Evolutionary conservation across 1,140 invertebrate genomes (phyloP), one percentile per base, ranked within the genome.

Genomic region (Aplysia californica): DNA sequence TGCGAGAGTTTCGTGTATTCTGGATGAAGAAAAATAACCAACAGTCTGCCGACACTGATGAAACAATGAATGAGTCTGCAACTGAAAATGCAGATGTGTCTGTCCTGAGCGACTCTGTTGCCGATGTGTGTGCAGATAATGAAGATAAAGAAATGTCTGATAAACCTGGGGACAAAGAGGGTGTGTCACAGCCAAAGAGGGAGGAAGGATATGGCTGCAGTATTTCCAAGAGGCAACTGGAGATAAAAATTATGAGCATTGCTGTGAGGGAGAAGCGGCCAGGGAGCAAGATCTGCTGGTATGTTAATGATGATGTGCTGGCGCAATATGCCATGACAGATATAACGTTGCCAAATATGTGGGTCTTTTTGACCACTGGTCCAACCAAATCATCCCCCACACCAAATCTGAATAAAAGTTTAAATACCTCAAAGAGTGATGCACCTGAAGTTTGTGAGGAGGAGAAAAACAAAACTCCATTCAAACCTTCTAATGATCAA

Each of bases 1-100:
- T 92, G 0, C 92, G 92, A 79, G 94, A 95, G 83, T 95, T 94
- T 82, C 81, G 92, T 15, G 85, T 90, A 0, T 93, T 90, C 83
- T 92, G 93, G 90, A 87, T 92, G 76, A 78, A 86, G 1, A 90
- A 90, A 68, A 80, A 93, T 1, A 81, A 84, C 2, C 86, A 88
- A n/a, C 92, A 93, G 41, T 23, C 10, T 20, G 18, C n/a, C 20
- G n/a, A n/a, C 18, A 38, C 20, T 56, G 80, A 84, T 23, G 75
- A 80, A 39, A 79, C 78, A 44, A 70, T 79, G 21, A 67, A 75
- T 39, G 65, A 77, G 23, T 58, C 78, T n/a, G n/a, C n/a, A n/a
- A n/a, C n/a, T n/a, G n/a, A n/a, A 33, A 76, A 68, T 31, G 39
- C 36, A 36, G 61, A 55, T n/a, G 33, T 39, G n/a, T 61, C 67